phyloP scores from a whole-genome alignment of 2,797 vertebrate genomes.

The Intellagama lesueurii region DNA sequence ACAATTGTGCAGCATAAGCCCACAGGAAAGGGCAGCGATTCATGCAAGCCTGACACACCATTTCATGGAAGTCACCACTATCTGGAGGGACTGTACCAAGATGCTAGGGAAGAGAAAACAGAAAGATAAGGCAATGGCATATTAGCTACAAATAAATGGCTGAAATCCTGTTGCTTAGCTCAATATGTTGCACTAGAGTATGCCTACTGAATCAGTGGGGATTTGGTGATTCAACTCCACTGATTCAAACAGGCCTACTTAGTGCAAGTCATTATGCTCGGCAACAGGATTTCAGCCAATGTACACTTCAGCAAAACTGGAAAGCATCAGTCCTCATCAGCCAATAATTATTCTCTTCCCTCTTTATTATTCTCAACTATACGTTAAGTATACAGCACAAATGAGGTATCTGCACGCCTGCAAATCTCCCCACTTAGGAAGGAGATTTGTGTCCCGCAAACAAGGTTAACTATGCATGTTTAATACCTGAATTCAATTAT shows the following conservation, averaged over 20 bases:
- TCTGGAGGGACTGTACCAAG: constrained; percentile 90
- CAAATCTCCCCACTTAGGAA: neutral
- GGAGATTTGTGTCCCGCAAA: neutral
- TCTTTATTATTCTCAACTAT: too few relatives aligned
- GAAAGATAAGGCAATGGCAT: neutral
- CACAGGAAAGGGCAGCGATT: constrained; percentile 87
- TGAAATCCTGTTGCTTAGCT: too few relatives aligned
- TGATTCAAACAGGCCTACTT: too few relatives aligned
- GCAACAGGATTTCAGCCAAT: neutral
- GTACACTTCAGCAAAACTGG: too few relatives aligned
- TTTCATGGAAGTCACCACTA: constrained; percentile 92
- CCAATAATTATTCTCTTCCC: too few relatives aligned
- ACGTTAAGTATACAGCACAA: too few relatives aligned
- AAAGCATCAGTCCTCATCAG: too few relatives aligned
- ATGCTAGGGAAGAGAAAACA: constrained; percentile 81
- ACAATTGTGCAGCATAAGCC: constrained; percentile 85
- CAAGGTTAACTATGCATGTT: neutral
- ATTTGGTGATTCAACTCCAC: too few relatives aligned
- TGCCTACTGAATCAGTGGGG: too few relatives aligned
- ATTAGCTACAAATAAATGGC: neutral
- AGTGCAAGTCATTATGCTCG: neutral
- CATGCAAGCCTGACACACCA: constrained; percentile 97
- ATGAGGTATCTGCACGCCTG: neutral
- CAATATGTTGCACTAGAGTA: too few relatives aligned
- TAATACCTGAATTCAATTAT: constrained; percentile 4